Evolutionary conservation across 1,140 invertebrate genomes (phyloP).

Genomic region (Brachystomella parvula): DNA sequence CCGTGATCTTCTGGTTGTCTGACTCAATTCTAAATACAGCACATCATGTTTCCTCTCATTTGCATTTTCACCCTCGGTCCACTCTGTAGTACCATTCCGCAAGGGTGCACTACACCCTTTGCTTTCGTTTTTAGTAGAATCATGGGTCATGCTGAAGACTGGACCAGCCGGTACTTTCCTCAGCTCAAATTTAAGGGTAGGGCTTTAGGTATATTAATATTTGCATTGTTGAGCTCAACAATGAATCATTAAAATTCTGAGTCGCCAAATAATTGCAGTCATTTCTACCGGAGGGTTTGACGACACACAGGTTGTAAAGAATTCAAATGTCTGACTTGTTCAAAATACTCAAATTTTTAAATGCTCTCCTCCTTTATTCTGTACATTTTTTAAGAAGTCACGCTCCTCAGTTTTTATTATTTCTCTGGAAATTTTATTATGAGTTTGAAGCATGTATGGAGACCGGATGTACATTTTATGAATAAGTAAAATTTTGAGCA

Average conservation of each 20-base stretch:
- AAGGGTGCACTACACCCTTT: neutral
- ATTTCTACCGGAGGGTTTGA: neutral
- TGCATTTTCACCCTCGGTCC: neutral
- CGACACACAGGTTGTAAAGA: too few species aligned
- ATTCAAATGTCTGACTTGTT: too few species aligned
- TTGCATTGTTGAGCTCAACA: neutral
- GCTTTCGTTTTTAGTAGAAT: neutral
- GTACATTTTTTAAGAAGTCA: too few species aligned
- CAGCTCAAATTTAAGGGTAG: neutral
- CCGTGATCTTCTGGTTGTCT: too few species aligned
- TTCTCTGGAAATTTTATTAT: too few species aligned
- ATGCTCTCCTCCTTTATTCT: too few species aligned
- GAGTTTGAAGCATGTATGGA: too few species aligned
- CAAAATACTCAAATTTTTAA: too few species aligned
- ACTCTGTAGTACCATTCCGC: neutral
- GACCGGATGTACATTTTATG: too few species aligned
- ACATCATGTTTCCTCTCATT: too few species aligned
- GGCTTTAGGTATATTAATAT: neutral
- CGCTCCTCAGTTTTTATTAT: too few species aligned
- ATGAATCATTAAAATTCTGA: conserved; percentile 4
- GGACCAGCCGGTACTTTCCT: neutral
- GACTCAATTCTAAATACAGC: too few species aligned
- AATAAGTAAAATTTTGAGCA: neutral
- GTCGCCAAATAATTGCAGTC: neutral
- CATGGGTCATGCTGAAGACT: neutral